These are phyloP conservation scores for Podarcis raffonei DNA, from an alignment of 2,113 vertebrate genomes.

Conservation along the genomic window DNA sequence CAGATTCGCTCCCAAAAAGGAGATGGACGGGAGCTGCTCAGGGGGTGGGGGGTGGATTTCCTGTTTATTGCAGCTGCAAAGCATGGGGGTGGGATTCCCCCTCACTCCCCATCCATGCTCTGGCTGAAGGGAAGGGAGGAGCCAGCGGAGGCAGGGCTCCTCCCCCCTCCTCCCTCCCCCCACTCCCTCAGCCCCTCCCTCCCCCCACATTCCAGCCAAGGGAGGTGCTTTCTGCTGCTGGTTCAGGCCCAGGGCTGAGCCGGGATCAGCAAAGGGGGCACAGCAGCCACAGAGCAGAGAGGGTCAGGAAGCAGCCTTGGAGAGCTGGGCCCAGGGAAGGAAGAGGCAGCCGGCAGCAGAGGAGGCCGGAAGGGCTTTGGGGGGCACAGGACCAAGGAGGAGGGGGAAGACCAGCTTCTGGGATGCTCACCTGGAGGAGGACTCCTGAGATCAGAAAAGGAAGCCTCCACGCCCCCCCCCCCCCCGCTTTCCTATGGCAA, in stretches of 20 bases:
- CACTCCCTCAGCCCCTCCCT: too few species aligned
- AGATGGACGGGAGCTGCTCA: constrained; percentile 9
- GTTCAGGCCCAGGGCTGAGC: background rate
- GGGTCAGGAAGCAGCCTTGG: background rate
- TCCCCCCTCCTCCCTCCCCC: background rate
- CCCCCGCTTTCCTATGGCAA: background rate
- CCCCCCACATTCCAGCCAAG: background rate
- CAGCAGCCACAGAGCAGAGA: background rate
- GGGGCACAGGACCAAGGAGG: background rate
- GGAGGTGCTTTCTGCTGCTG: background rate
- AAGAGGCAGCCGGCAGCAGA: background rate
- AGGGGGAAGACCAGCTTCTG: too few species aligned
- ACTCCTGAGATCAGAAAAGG: too few species aligned
- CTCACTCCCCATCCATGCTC: background rate
- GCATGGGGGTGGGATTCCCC: background rate
- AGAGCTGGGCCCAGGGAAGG: too few species aligned
- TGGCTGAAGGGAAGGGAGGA: background rate
- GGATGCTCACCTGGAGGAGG: too few species aligned
- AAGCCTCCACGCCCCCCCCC: too few species aligned
- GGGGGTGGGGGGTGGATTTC: constrained; percentile 40
- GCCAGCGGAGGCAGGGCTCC: background rate
- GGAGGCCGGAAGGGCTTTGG: background rate
- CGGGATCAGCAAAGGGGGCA: too few species aligned
- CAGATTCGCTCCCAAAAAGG: constrained; percentile 36
- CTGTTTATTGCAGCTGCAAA: constrained; percentile 44